Evolutionary conservation across 2,797 vertebrate genomes (phyloP), one percentile per base, ranked within the genome.

Genomic region (Lepus townsendii): DNA sequence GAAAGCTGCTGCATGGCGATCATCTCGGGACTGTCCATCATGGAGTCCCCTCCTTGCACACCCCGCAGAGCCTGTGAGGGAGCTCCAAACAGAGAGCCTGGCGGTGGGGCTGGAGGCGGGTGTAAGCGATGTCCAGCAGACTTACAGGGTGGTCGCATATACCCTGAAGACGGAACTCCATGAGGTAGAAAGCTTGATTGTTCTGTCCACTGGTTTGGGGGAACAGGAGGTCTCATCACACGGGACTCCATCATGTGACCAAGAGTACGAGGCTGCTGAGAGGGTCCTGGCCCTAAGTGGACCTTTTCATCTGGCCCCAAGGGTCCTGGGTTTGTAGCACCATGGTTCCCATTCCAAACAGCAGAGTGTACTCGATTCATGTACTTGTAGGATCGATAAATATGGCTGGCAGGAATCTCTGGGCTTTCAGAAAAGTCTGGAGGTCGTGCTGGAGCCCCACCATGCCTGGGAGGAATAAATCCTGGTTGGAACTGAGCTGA

Each of bases 1-100:
- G 99, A 99, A 90, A 99, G 98, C 98, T 99, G 99, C 98, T 99
- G 99, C 98, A 99, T 99, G 97, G 99, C 99, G 10, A 99, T 99
- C 99, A 99, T 99, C 98, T 99, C 99, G 0, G 99, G 99, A 98
- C 99, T 99, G 97, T 99, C 99, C 98, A 99, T 98, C 99, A 99
- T 99, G 90, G 99, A 99, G 93, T 99, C 98, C 78, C 98, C 98
- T 0, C 98, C 97, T 54, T 97, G 98, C 52, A 95, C 96, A 17
- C 98, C 98, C 82, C 98, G 97, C 0, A 97, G 98, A 71, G 97
- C 94, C 73, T 97, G 98, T 73, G 98, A 35, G 0, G 98, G 96
- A 0, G 95, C 97, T 35, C 98, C 98, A 8, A 98, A 98, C 3
- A 98, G 96, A 73, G 98, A 0, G 60, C 93, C 47, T 5, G 94